A percentile compares a stretch with the other conserved stretches of the same genome.
Evolutionary conservation across 2,797 vertebrate genomes (phyloP).

Genomic region (Sandelia bainsii): DNA sequence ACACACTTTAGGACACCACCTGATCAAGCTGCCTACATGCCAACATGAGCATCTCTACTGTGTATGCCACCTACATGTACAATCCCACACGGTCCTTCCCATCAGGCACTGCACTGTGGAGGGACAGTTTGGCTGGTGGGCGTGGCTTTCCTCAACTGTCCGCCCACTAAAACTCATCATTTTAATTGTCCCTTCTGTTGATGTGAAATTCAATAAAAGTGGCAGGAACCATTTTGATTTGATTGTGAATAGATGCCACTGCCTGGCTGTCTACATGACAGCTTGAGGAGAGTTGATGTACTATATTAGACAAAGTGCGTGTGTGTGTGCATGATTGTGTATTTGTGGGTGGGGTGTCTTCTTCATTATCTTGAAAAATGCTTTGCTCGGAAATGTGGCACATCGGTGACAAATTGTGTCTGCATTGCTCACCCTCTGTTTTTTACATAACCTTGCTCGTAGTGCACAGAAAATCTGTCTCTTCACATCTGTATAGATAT

Average conservation of each 20-base stretch:
- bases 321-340: not conserved
- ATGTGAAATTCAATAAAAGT: constrained; percentile 80
- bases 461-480: constrained; percentile 68
- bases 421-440: constrained; percentile 52
- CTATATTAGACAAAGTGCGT: constrained; percentile 52
- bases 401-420: constrained; percentile 65
- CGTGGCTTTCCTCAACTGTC: constrained; percentile 75
- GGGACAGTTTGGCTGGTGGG: constrained; percentile 62
- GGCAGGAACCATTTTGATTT: constrained; percentile 71
- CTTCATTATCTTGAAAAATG: constrained; percentile 73
- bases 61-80: constrained; percentile 45
- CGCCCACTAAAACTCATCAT: constrained; percentile 79
- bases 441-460: constrained; percentile 73
- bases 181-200: constrained; percentile 80
- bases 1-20: not conserved
- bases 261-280: constrained; percentile 75
- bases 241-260: constrained; percentile 73
- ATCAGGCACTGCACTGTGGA: constrained; percentile 32
- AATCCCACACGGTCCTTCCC: constrained; percentile 54
- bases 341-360: constrained; percentile 9
- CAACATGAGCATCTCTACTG: constrained; percentile 18
- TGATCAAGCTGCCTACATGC: constrained; percentile 8
- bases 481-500: constrained; percentile 70
- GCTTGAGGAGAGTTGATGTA: constrained; percentile 62
- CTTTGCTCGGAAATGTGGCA: constrained; percentile 61